These are phyloP conservation scores for Timema podura DNA, from an alignment of 2,888 invertebrate genomes.

Conservation along the genomic window DNA sequence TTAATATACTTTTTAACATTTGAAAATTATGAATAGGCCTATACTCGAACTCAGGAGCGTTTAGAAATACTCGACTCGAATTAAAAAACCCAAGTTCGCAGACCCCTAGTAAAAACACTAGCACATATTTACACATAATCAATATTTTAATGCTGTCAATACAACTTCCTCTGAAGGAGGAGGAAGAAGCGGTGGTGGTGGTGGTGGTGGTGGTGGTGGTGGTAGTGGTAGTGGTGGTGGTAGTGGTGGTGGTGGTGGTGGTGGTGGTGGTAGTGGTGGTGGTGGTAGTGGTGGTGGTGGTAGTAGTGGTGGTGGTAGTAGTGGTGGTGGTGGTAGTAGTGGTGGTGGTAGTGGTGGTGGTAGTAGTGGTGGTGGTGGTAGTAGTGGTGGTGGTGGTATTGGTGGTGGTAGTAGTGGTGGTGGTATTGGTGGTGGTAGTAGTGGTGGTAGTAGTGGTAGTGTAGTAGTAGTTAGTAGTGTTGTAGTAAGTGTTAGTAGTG, in stretches of 20 bases:
- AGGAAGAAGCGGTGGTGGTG: neutral
- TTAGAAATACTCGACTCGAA: no score
- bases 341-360: neutral
- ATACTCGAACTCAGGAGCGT: no score
- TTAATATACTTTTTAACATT: no score
- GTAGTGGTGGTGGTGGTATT: no score
- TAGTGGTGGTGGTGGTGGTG: neutral
- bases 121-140: no score
- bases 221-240: neutral
- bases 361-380: neutral
- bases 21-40: no score
- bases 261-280: neutral
- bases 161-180: neutral
- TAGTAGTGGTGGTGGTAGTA: neutral
- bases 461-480: neutral
- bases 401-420: no score
- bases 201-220: neutral
- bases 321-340: neutral
- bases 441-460: no score
- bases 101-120: no score
- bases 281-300: neutral
- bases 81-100: no score
- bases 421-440: no score
- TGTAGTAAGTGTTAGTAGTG: neutral
- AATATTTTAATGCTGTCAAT: no score